Base-by-base conservation (phyloP, 2,888 invertebrate genomes). In the Drosophila prostipennis region DNA sequence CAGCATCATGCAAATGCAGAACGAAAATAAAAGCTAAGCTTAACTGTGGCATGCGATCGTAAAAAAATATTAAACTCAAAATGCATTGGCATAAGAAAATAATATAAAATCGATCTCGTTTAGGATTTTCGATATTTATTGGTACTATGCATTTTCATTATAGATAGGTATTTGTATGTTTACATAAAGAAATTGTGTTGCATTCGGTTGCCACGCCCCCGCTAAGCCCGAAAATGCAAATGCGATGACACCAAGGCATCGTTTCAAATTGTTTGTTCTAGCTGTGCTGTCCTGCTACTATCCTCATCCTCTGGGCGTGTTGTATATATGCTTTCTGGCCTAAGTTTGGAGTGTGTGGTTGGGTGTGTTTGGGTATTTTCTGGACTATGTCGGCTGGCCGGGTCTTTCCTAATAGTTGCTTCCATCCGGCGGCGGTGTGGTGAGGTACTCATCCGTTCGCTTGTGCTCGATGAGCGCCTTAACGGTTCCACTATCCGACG, bases 391-490 rank as follows among this genome's bases (percentile, higher is more conserved):
- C 26, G 43, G 34, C 16, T 45, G 37, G 23, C n/a, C 49, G 14
- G 43, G 16, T n/a, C 29, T 39, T 34, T 19, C 37, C 54, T 16
- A 53, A 32, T 96, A 96, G 93, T 96, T 96, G 93, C 96, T 96
- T 81, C 95, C 95, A 93, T 97, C 96, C 73, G 96, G 96, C 87
- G 96, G 96, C 89, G 96, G 96, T 71, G 97, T 96, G 80, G 95
- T 93, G 87, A 98, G 95, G 94, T 94, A 98, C 90, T 98, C 96
- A 92, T 98, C 98, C 82, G 97, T 96, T 90, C 98, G 94, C 93
- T 96, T 96, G 93, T 98, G 98, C 92, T 97, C 97, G 91, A 95
- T 96, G 83, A 98, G 94, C 77, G 98, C 98, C 92, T 96, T 96
- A 89, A 98, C 95, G 58, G 98, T 98, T 91, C 95, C 95, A 85